phyloP scores from a whole-genome alignment of 2,113 vertebrate genomes.

The Pteruthius melanotis region DNA sequence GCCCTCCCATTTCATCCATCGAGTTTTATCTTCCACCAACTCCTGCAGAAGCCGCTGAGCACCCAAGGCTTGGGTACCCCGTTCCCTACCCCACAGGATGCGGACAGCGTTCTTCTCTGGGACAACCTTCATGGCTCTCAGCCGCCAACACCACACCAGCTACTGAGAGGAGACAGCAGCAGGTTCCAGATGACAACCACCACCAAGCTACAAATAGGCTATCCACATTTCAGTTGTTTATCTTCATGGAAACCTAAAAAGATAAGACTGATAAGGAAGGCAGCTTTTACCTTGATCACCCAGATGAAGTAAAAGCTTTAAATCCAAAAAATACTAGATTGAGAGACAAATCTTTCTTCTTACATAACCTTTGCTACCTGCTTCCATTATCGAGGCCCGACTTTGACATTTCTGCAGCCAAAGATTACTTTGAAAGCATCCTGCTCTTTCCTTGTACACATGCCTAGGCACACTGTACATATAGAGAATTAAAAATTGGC shows the following conservation, averaged over 20 bases:
- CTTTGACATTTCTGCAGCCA: neutral
- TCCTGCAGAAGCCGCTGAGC: conserved; percentile 93
- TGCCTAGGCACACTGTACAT: neutral
- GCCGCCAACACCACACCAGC: conserved; percentile 51
- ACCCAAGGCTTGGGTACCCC: conserved; percentile 85
- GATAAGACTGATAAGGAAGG: conserved; percentile 18
- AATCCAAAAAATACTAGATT: neutral
- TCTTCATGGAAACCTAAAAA: conserved; percentile 76
- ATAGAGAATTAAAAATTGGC: neutral
- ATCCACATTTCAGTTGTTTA: conserved; percentile 71
- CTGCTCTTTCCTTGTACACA: neutral
- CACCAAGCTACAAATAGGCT: conserved; percentile 69
- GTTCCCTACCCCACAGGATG: conserved; percentile 91
- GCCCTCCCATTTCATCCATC: conserved; percentile 99
- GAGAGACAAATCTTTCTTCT: neutral
- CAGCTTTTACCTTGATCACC: neutral
- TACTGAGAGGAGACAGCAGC: conserved; percentile 35
- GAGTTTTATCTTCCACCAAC: conserved; percentile 96
- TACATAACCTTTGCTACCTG: neutral
- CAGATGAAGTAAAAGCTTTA: neutral
- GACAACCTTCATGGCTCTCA: conserved; percentile 82
- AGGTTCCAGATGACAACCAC: conserved; percentile 64
- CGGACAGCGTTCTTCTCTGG: conserved; percentile 96
- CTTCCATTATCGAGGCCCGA: neutral
- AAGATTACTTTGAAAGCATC: neutral